phyloP scores from a whole-genome alignment of 2,888 invertebrate species.

The Eubasilissa splendida region DNA sequence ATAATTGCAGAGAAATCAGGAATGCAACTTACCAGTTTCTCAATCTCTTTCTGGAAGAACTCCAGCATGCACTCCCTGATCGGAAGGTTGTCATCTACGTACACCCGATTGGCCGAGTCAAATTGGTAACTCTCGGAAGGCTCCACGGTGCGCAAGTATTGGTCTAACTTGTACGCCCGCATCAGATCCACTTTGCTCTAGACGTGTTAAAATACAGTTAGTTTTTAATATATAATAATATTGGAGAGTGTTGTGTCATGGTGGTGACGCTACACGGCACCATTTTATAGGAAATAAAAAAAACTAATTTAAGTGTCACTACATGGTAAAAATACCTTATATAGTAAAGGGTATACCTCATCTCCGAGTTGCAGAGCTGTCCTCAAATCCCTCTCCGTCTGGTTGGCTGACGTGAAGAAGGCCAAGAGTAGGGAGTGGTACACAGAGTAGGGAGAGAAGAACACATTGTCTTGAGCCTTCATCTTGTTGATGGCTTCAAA shows the following conservation, averaged over 20 bases:
- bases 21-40: conserved; percentile 66
- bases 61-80: conserved; percentile 79
- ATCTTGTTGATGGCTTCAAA: conserved; percentile 78
- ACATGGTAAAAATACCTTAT: no score
- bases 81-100: conserved; percentile 74
- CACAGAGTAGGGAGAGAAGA: conserved; percentile 91
- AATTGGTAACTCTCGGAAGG: conserved; percentile 80
- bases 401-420: conserved; percentile 82
- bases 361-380: conserved; percentile 76
- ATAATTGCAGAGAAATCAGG: no score
- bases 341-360: conserved; percentile 57
- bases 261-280: no score
- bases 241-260: no score
- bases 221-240: background rate
- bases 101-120: conserved; percentile 84
- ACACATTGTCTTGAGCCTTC: conserved; percentile 82
- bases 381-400: conserved; percentile 79
- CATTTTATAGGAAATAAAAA: no score
- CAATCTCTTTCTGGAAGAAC: conserved; percentile 78
- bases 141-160: conserved; percentile 70
- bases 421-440: conserved; percentile 85
- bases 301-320: no score
- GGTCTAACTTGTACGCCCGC: conserved; percentile 82
- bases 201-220: conserved; percentile 51
- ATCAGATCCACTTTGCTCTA: conserved; percentile 81